Percentiles rank a stretch among this genome's conserved stretches.
Conservation (phyloP, 1,140 invertebrate species). For the Mamestra configurata region DNA sequence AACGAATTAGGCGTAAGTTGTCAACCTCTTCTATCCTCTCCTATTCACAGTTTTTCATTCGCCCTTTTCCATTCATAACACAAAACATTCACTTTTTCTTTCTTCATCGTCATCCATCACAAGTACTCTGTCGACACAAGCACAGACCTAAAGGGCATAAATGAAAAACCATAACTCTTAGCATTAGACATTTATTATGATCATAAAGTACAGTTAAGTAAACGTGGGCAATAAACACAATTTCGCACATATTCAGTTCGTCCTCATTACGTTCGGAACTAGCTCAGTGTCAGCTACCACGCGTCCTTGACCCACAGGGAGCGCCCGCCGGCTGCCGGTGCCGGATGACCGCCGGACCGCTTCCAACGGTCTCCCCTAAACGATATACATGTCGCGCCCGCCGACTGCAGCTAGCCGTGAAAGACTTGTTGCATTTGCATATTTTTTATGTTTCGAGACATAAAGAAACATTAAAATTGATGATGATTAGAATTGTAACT, state of each 20-base stretch:
- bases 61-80: too few relatives aligned
- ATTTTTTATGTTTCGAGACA: neutral
- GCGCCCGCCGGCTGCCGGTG: neutral
- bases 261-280: constrained; percentile 26
- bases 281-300: constrained; percentile 1
- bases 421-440: constrained; percentile 45
- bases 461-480: too few relatives aligned
- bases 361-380: neutral
- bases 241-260: neutral
- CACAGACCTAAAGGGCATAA: neutral
- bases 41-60: too few relatives aligned
- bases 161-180: neutral
- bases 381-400: constrained; percentile 34
- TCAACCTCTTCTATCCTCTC: too few relatives aligned
- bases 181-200: neutral
- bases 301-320: constrained; percentile 26
- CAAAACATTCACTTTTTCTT: too few relatives aligned
- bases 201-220: neutral
- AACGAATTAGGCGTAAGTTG: too few relatives aligned
- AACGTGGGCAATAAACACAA: constrained; percentile 2
- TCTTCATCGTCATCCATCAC: too few relatives aligned
- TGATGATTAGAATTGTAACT: too few relatives aligned
- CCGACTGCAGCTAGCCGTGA: neutral
- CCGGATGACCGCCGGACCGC: neutral
- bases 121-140: too few relatives aligned